Evolutionary conservation across 2,113 vertebrate genomes (phyloP).

Genomic region (Lepisosteus osseus): DNA sequence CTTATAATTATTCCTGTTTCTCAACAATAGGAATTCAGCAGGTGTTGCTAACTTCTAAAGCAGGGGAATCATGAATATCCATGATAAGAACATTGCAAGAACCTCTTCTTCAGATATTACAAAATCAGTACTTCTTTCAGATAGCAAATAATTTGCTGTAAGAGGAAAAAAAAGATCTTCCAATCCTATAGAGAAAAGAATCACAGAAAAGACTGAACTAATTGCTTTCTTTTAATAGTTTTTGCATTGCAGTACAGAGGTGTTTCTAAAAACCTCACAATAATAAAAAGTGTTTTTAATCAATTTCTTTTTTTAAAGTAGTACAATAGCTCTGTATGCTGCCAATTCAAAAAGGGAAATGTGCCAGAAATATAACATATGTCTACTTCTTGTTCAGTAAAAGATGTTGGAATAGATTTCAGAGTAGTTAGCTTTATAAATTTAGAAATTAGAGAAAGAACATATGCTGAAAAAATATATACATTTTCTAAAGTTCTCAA

Average conservation of each 20-base stretch:
- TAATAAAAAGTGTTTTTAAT: not conserved
- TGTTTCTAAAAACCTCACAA: not conserved
- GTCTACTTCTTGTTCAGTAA: too few relatives aligned
- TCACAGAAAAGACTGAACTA: not conserved
- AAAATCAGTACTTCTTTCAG: not conserved
- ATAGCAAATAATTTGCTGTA: not conserved
- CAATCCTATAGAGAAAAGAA: not conserved
- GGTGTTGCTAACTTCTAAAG: slow-evolving; percentile 9
- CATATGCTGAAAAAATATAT: too few relatives aligned
- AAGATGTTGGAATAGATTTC: too few relatives aligned
- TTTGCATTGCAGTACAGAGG: not conserved
- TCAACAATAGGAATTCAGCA: slow-evolving; percentile 13
- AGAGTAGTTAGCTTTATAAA: too few relatives aligned
- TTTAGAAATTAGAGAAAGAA: too few relatives aligned
- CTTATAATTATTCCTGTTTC: slow-evolving; percentile 13
- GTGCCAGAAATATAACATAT: too few relatives aligned
- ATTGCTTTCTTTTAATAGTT: not conserved
- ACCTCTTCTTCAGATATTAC: not conserved
- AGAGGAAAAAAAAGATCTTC: slow-evolving; percentile 2
- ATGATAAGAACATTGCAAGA: slow-evolving; percentile 6
- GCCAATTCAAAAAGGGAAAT: too few relatives aligned
- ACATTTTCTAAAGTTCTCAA: too few relatives aligned
- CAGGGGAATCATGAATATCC: slow-evolving; percentile 9
- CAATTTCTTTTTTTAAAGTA: not conserved
- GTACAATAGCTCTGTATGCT: too few relatives aligned